Evolutionary conservation across 1,140 invertebrate species (phyloP).

Genomic region (Piezodorus guildinii): DNA sequence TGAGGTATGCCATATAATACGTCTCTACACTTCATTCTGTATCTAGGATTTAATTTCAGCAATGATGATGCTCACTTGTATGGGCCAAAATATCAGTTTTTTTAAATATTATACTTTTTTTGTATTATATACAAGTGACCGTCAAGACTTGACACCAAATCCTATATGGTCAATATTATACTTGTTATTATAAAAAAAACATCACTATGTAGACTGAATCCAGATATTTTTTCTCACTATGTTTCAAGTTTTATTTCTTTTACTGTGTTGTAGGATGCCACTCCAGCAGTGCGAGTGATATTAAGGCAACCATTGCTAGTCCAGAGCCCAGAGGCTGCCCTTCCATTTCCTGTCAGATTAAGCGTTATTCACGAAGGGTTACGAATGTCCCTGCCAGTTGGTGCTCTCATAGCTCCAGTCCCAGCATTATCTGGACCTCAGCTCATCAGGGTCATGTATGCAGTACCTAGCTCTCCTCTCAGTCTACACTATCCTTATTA

Average conservation of each 20-base stretch:
- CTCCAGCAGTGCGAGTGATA: slow-evolving; percentile 29
- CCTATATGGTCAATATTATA: too few species aligned
- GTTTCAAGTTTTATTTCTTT: not conserved
- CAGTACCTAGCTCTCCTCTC: slow-evolving; percentile 27
- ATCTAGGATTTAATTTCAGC: too few species aligned
- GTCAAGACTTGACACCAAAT: too few species aligned
- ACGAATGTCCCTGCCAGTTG: slow-evolving; percentile 29
- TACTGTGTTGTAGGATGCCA: slow-evolving; percentile 25
- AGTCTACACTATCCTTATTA: slow-evolving; percentile 26
- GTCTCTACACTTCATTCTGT: too few species aligned
- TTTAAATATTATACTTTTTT: too few species aligned
- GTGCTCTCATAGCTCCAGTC: slow-evolving; percentile 30
- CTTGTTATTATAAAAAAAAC: too few species aligned
- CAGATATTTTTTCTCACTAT: too few species aligned
- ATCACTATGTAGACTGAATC: too few species aligned
- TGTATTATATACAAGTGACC: too few species aligned
- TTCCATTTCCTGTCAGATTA: slow-evolving; percentile 28
- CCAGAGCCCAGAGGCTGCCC: slow-evolving; percentile 24
- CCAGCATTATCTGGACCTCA: slow-evolving; percentile 24
- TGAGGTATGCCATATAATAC: too few species aligned
- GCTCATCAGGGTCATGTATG: slow-evolving; percentile 30
- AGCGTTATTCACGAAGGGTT: slow-evolving; percentile 29
- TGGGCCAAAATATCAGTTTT: too few species aligned
- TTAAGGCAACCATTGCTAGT: slow-evolving; percentile 28
- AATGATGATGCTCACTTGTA: too few species aligned